phyloP scores from a whole-genome alignment of 1,140 invertebrate species.

The Nylanderia fulva region DNA sequence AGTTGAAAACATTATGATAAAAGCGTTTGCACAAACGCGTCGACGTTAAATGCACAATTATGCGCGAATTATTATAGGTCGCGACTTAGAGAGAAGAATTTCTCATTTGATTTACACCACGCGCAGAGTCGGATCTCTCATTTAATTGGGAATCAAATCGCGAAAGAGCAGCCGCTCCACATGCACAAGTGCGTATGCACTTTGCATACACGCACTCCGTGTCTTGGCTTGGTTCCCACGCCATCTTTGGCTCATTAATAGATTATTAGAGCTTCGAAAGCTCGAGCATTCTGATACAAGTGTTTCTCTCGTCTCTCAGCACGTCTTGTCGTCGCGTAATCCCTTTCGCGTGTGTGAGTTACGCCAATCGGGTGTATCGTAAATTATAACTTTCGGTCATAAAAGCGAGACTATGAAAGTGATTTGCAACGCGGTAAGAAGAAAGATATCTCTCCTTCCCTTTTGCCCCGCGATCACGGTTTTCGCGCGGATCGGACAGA shows the following conservation, averaged over 20 bases:
- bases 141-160: slow-evolving; percentile 40
- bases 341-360: slow-evolving; percentile 56
- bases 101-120: not conserved
- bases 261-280: slow-evolving; percentile 69
- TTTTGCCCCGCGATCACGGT: slow-evolving; percentile 26
- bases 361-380: slow-evolving; percentile 67
- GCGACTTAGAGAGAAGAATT: not conserved
- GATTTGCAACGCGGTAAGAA: slow-evolving; percentile 73
- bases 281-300: slow-evolving; percentile 26
- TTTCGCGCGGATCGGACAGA: not conserved
- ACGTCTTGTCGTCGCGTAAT: slow-evolving; percentile 50
- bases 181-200: not conserved
- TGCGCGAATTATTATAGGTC: not conserved
- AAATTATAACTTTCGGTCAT: slow-evolving; percentile 77
- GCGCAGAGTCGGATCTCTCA: not conserved
- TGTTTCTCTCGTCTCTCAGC: slow-evolving; percentile 1
- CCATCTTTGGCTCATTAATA: slow-evolving; percentile 69
- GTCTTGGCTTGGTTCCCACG: slow-evolving; percentile 66
- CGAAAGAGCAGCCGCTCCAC: slow-evolving; percentile 23
- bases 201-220: not conserved
- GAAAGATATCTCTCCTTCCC: slow-evolving; percentile 47
- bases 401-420: slow-evolving; percentile 79
- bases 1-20: not conserved
- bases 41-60: not conserved
- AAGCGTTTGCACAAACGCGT: not conserved